These are phyloP conservation scores for Yponomeuta plumbellus DNA, from an alignment of 2,888 invertebrate species.

Conservation along the genomic window DNA sequence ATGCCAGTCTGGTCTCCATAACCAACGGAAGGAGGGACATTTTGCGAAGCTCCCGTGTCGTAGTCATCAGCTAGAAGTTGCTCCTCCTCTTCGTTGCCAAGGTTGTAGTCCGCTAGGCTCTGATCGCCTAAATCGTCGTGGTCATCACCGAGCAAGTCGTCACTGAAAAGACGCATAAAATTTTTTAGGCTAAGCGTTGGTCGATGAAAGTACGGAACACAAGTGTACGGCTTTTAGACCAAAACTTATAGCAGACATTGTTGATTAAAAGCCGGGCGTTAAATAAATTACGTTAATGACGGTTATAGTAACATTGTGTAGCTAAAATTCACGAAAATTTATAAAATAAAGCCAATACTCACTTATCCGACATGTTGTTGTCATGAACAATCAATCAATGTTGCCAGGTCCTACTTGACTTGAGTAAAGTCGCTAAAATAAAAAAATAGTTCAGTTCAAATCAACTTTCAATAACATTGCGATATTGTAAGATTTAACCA, in stretches of 20 bases:
- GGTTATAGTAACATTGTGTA: background rate
- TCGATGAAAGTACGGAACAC: background rate
- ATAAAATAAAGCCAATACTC: conserved; percentile 40
- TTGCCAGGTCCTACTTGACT: no score
- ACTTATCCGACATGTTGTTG: conserved; percentile 75
- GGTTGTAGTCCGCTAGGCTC: conserved; percentile 68
- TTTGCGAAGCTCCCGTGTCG: conserved; percentile 53
- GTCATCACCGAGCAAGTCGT: conserved; percentile 69
- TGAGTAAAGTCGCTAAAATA: no score
- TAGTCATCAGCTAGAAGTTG: conserved; percentile 68
- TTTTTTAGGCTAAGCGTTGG: conserved; percentile 12
- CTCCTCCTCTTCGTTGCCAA: conserved; percentile 71
- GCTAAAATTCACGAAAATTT: conserved; percentile 9
- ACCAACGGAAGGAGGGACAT: conserved; percentile 49
- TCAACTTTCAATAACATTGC: no score
- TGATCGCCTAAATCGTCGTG: conserved; percentile 70
- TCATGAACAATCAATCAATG: conserved; percentile 23
- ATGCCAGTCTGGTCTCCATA: conserved; percentile 36
- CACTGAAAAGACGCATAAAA: conserved; percentile 42
- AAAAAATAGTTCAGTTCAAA: no score
- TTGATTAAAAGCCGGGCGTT: no score
- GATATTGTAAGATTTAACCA: no score
- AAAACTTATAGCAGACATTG: background rate
- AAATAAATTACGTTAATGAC: no score
- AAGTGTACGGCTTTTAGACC: conserved; percentile 17